These are phyloP conservation scores for Brienomyrus longianalis DNA, from an alignment of 2,113 vertebrate species.

Conservation along the genomic window DNA sequence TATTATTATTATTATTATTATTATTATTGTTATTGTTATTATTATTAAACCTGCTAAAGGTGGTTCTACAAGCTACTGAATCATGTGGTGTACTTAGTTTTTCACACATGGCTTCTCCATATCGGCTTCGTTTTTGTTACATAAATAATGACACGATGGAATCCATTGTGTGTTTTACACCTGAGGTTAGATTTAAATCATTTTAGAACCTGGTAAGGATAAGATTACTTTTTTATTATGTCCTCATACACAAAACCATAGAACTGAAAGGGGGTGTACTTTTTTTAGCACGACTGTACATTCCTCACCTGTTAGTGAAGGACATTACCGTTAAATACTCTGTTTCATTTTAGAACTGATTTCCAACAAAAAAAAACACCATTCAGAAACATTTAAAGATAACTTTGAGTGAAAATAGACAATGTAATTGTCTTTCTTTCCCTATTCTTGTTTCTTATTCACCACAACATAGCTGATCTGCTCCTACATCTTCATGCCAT, in stretches of 20 bases:
- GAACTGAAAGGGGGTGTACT: background rate
- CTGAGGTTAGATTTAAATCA: background rate
- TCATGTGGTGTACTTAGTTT: background rate
- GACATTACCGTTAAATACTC: background rate
- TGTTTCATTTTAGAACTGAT: background rate
- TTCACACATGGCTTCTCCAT: background rate
- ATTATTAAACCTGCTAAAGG: too few relatives aligned
- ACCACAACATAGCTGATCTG: conserved; percentile 65
- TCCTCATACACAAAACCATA: background rate
- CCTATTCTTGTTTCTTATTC: conserved; percentile 18
- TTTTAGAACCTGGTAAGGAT: background rate
- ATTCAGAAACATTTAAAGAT: background rate
- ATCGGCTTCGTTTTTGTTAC: background rate
- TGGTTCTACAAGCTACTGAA: background rate
- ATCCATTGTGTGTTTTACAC: background rate
- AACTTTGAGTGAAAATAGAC: background rate
- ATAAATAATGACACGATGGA: background rate
- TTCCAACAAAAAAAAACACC: background rate
- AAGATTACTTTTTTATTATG: background rate
- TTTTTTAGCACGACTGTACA: background rate
- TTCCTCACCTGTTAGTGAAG: background rate
- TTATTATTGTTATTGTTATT: too few relatives aligned
- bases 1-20: too few relatives aligned
- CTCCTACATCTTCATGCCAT: conserved; percentile 79
- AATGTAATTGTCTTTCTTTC: background rate